phyloP scores from a whole-genome alignment of 2,113 vertebrate genomes.

The Cottus gobio region DNA sequence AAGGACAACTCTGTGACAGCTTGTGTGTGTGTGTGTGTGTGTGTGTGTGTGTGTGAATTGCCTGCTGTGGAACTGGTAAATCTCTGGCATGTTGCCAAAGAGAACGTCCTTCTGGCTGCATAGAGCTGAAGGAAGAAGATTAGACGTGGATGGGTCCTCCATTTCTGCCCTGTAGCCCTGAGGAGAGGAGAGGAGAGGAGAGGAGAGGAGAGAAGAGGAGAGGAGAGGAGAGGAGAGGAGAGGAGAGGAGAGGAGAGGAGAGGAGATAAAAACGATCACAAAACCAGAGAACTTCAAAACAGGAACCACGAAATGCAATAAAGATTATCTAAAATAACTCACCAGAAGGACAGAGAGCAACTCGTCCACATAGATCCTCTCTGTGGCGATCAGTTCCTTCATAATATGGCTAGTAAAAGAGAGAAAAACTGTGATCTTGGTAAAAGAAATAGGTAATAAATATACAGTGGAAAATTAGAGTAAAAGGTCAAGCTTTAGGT shows the following conservation, averaged over 20 bases:
- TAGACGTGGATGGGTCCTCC: conserved; percentile 91
- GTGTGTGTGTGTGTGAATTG: conserved; percentile 61
- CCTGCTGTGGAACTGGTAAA: conserved; percentile 97
- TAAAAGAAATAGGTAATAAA: neutral
- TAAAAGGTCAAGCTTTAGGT: neutral
- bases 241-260: neutral
- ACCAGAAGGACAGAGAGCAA: conserved; percentile 93
- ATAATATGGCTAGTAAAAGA: conserved; percentile 87
- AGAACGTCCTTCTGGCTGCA: conserved; percentile 93
- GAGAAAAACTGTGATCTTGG: neutral
- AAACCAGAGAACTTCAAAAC: neutral
- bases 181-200: neutral
- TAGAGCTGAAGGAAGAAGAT: conserved; percentile 88
- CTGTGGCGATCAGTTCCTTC: conserved; percentile 92
- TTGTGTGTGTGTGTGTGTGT: conserved; percentile 26
- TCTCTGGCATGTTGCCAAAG: conserved; percentile 98
- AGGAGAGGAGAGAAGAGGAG: neutral
- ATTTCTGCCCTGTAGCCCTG: conserved; percentile 97
- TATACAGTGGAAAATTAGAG: neutral
- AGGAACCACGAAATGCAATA: neutral
- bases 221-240: conserved; percentile 6
- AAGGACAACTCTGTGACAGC: conserved; percentile 25
- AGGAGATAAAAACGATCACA: neutral
- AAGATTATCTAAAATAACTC: conserved; percentile 59
- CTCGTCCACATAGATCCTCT: conserved; percentile 92